Percentiles rank a stretch among this genome's conserved stretches.
These are phyloP conservation scores for Sitta carolinensis DNA, from an alignment of 2,797 vertebrate species.

Conservation along the genomic window DNA sequence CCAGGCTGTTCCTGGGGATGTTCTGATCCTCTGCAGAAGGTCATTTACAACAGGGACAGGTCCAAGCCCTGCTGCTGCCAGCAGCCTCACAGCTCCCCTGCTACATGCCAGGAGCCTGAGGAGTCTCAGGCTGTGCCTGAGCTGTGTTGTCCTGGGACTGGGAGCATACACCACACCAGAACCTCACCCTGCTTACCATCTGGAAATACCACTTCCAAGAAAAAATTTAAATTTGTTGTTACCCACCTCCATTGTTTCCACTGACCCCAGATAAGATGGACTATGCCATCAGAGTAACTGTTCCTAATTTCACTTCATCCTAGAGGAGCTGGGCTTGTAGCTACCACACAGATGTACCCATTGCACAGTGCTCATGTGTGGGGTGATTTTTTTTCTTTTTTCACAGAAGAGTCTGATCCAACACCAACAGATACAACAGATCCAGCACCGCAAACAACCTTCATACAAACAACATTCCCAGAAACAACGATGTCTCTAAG, in stretches of 20 bases:
- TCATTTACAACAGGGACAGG: accelerated
- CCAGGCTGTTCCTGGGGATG: not conserved
- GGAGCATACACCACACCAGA: not conserved
- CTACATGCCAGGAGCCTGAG: not conserved
- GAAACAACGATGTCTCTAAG: accelerated
- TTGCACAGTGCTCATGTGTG: not conserved
- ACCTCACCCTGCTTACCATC: not conserved
- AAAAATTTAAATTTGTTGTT: not conserved
- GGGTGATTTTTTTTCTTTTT: not conserved
- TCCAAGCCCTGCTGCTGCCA: not conserved
- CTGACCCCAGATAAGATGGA: not conserved
- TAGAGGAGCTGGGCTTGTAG: not conserved
- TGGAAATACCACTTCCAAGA: not conserved
- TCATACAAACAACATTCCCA: accelerated
- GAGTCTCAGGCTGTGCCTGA: accelerated
- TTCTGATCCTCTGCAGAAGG: not conserved
- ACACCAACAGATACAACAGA: accelerated
- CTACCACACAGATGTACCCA: not conserved
- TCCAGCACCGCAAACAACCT: accelerated
- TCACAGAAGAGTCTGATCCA: not conserved
- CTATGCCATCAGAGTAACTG: not conserved
- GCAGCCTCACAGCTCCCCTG: accelerated
- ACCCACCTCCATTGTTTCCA: not conserved
- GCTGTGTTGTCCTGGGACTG: not conserved
- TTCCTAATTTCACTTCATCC: not conserved